Evolutionary conservation across 1,140 invertebrate species (phyloP), one percentile per base, ranked within the genome.

Genomic region (Scaptomyza hsui): DNA sequence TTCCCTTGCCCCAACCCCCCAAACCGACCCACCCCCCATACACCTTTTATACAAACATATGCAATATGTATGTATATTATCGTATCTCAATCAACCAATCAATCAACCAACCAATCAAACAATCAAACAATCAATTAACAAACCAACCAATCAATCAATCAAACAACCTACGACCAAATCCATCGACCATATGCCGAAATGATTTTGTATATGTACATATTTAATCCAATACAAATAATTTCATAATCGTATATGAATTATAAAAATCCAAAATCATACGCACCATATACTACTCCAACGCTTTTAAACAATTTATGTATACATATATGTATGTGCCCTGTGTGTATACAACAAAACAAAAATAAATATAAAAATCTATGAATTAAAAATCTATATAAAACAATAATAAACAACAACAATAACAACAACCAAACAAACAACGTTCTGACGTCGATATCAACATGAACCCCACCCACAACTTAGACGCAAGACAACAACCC

Each of bases 401-500:
- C 21, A 69, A n/a, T n/a, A 68, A 73, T 52, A 69, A 69, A 29
- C 55, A 68, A 68, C 60, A 61, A 70, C 39, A 72, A 72, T 37
- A 72, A 71, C 52, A 29, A 57, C 60, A 71, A 59, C 61, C 39
- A 56, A 65, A 67, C 62, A 69, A 69, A 69, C 63, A 29, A 29
- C 26, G 26, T 29, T 61, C 39, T 55, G 72, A 64, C 49, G 61
- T 16, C 53, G 32, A 72, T 59, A 63, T 60, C 62, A 64, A 56
- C 56, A 56, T 18, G 32, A 63, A 91, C 24, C 1, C 24, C 24
- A 26, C 1, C 4, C 4, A 26, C 7, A 7, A 29, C 79, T 59
- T 92, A 94, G 95, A 94, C 96, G 96, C 93, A 97, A 96, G 94
- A 97, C 95, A 88, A 96, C 96, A 62, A 93, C 96, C 91, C 95